Evolutionary conservation across 2,888 invertebrate genomes (phyloP).

Genomic region (Acronicta alni): DNA sequence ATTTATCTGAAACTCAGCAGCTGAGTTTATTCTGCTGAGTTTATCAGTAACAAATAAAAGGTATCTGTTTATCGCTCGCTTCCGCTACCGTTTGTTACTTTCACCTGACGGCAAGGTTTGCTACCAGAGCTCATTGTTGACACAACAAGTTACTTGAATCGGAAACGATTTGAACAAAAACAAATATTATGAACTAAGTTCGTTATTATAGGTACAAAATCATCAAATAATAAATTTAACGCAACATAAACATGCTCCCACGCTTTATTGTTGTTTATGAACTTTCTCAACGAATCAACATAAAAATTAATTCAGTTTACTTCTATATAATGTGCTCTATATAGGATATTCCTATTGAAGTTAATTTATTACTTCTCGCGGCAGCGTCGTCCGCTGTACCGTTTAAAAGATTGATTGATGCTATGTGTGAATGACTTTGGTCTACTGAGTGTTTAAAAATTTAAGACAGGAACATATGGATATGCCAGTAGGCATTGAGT

Average conservation of each 20-base stretch:
- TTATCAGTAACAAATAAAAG: too few species aligned
- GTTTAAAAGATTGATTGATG: conserved; percentile 83
- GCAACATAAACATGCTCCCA: conserved; percentile 49
- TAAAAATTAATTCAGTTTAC: conserved; percentile 74
- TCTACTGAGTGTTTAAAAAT: conserved; percentile 32
- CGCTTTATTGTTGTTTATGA: conserved; percentile 58
- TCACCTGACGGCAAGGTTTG: not conserved
- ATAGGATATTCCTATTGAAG: conserved; percentile 76
- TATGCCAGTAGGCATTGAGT: not conserved
- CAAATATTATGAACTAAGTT: conserved; percentile 26
- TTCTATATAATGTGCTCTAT: conserved; percentile 52
- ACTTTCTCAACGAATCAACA: conserved; percentile 64
- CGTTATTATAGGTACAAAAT: conserved; percentile 37
- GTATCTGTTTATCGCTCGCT: not conserved
- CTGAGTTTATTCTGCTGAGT: too few species aligned
- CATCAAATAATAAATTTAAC: conserved; percentile 39
- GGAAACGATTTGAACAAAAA: conserved; percentile 35
- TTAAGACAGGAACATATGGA: conserved; percentile 17
- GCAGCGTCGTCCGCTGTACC: conserved; percentile 62
- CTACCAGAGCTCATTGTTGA: conserved; percentile 17
- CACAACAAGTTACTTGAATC: conserved; percentile 29
- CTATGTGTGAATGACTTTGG: conserved; percentile 62
- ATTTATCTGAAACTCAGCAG: too few species aligned
- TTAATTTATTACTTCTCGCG: conserved; percentile 78
- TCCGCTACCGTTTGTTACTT: not conserved